Conservation (phyloP, 1,140 invertebrate species). For the Triops longicaudatus region DNA sequence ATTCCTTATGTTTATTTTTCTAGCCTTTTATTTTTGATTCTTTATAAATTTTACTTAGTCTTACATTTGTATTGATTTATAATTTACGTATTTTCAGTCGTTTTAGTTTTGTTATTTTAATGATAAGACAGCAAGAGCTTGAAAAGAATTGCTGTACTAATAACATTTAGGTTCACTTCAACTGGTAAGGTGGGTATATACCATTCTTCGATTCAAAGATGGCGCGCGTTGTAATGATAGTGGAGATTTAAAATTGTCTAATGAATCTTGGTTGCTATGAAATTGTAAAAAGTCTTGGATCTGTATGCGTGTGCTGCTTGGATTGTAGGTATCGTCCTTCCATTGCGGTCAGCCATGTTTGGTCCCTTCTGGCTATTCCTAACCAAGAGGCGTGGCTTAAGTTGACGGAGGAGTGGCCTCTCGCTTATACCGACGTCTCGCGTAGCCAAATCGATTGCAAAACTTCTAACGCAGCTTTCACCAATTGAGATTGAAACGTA, state of each 20-base stretch:
- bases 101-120: too few species aligned
- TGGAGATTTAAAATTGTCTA: too few species aligned
- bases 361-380: slow-evolving; percentile 76
- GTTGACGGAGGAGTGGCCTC: slow-evolving; percentile 72
- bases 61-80: too few species aligned
- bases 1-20: not conserved
- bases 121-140: slow-evolving; percentile 14
- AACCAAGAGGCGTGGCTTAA: slow-evolving; percentile 68
- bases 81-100: too few species aligned
- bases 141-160: slow-evolving; percentile 22
- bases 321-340: slow-evolving; percentile 78
- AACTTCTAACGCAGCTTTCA: slow-evolving; percentile 56
- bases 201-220: slow-evolving; percentile 9
- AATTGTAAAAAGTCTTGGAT: not conserved
- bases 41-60: slow-evolving; percentile 24
- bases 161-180: not conserved
- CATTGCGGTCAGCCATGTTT: slow-evolving; percentile 74
- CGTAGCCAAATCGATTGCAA: slow-evolving; percentile 76
- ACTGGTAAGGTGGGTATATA: not conserved
- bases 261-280: slow-evolving; percentile 2
- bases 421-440: slow-evolving; percentile 61
- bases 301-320: slow-evolving; percentile 15
- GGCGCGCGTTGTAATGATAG: too few species aligned
- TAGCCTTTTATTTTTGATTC: too few species aligned
- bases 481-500: not conserved